Evolutionary conservation across 2,797 vertebrate species (phyloP).

Genomic region (Silurus aristotelis): DNA sequence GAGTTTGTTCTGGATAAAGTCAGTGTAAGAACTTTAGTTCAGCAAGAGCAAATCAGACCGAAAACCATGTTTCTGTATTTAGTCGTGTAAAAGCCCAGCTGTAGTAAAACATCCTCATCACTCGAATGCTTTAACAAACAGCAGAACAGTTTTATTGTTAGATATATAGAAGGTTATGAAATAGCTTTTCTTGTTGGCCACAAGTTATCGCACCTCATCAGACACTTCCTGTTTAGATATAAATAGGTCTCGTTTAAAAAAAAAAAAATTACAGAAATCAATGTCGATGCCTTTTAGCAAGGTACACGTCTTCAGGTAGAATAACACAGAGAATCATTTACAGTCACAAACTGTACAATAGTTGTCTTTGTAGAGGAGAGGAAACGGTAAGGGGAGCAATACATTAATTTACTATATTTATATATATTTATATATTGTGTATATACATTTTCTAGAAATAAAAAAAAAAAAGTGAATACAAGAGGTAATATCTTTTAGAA

Average conservation of each 20-base stretch:
- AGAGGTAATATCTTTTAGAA: slow-evolving; percentile 62
- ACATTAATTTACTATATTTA: slow-evolving; percentile 65
- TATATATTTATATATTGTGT: slow-evolving; percentile 65
- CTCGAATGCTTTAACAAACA: slow-evolving; percentile 77
- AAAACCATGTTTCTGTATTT: neutral
- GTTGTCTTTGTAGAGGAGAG: slow-evolving; percentile 69
- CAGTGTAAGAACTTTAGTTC: neutral
- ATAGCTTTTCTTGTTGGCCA: slow-evolving; percentile 68
- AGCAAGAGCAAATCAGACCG: neutral
- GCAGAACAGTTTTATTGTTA: slow-evolving; percentile 77
- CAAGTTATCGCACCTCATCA: slow-evolving; percentile 68
- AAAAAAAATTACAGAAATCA: slow-evolving; percentile 78
- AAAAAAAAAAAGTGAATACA: slow-evolving; percentile 64
- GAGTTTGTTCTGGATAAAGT: neutral
- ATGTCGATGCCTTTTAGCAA: slow-evolving; percentile 76
- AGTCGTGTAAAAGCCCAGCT: neutral
- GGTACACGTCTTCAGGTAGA: slow-evolving; percentile 78
- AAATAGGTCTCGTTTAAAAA: slow-evolving; percentile 69
- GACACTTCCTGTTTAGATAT: slow-evolving; percentile 68
- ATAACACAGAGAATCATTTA: slow-evolving; percentile 84
- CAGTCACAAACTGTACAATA: slow-evolving; percentile 88
- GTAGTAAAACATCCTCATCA: slow-evolving; percentile 61
- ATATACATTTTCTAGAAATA: slow-evolving; percentile 74
- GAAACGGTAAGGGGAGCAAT: slow-evolving; percentile 64
- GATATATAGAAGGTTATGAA: slow-evolving; percentile 72